Evolutionary conservation across 2,113 vertebrate genomes (phyloP), one percentile per base, ranked within the genome.

Genomic region (Monarcha castaneiventris): DNA sequence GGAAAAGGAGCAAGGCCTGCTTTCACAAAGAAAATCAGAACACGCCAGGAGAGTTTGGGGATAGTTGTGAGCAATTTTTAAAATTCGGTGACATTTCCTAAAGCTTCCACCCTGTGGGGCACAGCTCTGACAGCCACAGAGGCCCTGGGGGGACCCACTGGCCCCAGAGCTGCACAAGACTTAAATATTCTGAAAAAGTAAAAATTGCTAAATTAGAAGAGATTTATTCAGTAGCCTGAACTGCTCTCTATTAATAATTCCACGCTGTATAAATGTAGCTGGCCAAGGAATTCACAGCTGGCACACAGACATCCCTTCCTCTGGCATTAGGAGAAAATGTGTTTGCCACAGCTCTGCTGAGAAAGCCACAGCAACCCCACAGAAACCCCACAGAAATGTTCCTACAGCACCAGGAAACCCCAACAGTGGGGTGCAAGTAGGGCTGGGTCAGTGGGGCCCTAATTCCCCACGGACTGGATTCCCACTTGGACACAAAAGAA

Each of bases 281-380:
- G 95, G 54, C 82, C 67, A 87, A 87, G 83, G 89, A 91, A 93
- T 93, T 79, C 95, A 83, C 86, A 92, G 78, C 68, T 46, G 92
- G 93, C 88, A 95, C 94, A 84, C 35, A 91, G 84, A 76, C 64
- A 64, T 51, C 71, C 37, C 48, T 61, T 86, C 27, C 49, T 78
- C 20, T 88, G 71, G 78, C 33, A n/a, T 10, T 11, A 35, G 35
- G 64, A 49, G 90, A 78, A 92, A 64, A 44, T 27, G 54, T 58
- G 74, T 66, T 56, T 74, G 44, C 61, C 81, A 71, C 58, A 23
- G 6, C 41, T 23, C 30, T 21, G 30, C 27, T 32, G 62, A 7
- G 39, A 41, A 92, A 96, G n/a, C 75, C 76, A 9, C 76, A 92
- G 87, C 78, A 96, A 68, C 89, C 62, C n/a, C 48, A 56, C 63